phyloP scores from a whole-genome alignment of 2,797 vertebrate species.

The Threskiornis aethiopicus region DNA sequence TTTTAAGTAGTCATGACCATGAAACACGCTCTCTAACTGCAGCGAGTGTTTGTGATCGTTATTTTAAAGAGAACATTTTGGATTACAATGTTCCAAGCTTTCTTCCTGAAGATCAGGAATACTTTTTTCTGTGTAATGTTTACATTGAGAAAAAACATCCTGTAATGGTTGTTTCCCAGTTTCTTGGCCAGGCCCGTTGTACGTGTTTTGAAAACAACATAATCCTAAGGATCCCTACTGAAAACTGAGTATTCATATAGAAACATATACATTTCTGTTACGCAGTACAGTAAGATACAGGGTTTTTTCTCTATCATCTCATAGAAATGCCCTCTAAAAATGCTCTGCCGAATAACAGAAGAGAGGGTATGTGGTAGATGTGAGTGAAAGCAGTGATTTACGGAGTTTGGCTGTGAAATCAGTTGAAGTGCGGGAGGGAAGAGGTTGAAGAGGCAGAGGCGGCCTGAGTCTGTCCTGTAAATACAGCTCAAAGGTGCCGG shows the following conservation, averaged over 20 bases:
- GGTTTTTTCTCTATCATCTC: not conserved
- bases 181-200: not conserved
- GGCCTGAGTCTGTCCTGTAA: not conserved
- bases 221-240: not conserved
- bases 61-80: not conserved
- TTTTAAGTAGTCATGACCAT: not conserved
- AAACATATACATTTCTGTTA: not conserved
- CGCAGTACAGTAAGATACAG: not conserved
- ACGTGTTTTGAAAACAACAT: not conserved
- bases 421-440: not conserved
- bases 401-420: not conserved
- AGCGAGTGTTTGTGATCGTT: fast-evolving
- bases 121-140: not conserved
- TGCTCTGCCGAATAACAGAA: not conserved
- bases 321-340: not conserved
- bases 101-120: not conserved
- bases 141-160: not conserved
- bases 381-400: not conserved
- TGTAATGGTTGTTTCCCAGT: not conserved
- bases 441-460: not conserved
- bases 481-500: not conserved
- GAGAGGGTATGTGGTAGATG: not conserved
- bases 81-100: not conserved
- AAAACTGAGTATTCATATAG: not conserved
- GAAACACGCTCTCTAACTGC: not conserved